Evolutionary conservation across 2,888 invertebrate genomes (phyloP).

Genomic region (Thecophora atra): DNA sequence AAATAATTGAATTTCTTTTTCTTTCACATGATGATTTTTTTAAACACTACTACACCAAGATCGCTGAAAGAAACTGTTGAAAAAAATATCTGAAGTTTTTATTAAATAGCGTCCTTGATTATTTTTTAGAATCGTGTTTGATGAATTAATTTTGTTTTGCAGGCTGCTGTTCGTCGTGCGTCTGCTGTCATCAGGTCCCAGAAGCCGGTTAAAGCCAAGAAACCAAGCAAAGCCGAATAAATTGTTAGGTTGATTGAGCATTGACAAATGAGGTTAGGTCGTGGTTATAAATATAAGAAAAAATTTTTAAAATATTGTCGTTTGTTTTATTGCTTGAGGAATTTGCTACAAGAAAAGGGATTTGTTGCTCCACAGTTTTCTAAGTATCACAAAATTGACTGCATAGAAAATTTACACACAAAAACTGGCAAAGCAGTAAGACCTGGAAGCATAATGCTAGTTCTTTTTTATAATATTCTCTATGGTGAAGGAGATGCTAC

Average conservation of each 20-base stretch:
- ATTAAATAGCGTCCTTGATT: too few species aligned
- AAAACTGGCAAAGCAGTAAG: background rate
- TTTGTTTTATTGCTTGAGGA: too few species aligned
- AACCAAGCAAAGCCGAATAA: slow-evolving; percentile 83
- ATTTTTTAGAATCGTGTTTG: background rate
- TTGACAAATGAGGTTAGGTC: background rate
- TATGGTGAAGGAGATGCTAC: slow-evolving; percentile 59
- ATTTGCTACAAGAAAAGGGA: too few species aligned
- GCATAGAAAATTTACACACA: background rate
- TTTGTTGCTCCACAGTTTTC: too few species aligned
- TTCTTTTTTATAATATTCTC: slow-evolving; percentile 65
- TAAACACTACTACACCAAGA: slow-evolving; percentile 63
- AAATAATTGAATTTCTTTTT: slow-evolving; percentile 32
- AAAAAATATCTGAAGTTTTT: slow-evolving; percentile 51
- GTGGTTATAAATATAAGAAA: slow-evolving; percentile 36
- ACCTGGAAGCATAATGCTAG: slow-evolving; percentile 42
- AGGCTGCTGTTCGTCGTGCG: slow-evolving; percentile 91
- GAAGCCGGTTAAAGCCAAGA: slow-evolving; percentile 84
- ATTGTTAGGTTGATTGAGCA: too few species aligned
- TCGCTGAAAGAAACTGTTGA: slow-evolving; percentile 66
- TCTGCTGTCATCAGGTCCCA: slow-evolving; percentile 94
- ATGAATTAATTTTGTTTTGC: slow-evolving; percentile 56
- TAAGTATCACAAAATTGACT: slow-evolving; percentile 13
- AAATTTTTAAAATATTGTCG: too few species aligned
- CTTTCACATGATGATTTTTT: slow-evolving; percentile 27